Base-by-base conservation (phyloP, 1,140 invertebrate genomes). In the Whitmania pigra region DNA sequence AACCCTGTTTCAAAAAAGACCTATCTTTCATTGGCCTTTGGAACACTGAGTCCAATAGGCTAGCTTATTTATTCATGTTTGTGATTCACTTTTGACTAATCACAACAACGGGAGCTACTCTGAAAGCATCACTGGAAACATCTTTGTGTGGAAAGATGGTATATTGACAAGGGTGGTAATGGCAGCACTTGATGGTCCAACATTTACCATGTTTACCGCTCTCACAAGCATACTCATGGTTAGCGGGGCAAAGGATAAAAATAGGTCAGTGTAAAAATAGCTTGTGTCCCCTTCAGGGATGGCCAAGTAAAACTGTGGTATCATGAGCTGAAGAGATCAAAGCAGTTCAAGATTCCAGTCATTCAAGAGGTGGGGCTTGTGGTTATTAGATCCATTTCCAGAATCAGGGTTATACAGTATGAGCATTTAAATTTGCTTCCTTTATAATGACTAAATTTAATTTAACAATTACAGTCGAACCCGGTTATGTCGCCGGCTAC, bases 161-260 rank as follows among this genome's bases (percentile, higher is more conserved):
- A 78, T 69, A 11, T 74, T 83, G 53, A 73, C 74, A n/a, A 74
- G 81, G 53, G 71, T 82, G 31, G 79, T 83, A 40, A 75, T 77
- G 67, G 79, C 79, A 66, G 81, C 80, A 31, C 81, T 83, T 72
- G 78, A 75, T 72, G 82, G 82, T 25, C 82, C 82, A 20, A 77
- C 83, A 13, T 82, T 83, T 72, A 75, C 78, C 31, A 82, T 83
- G 80, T 83, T 79, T 73, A 83, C 81, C 5, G 80, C 82, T 29
- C 77, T 83, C 0, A 73, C 78, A 17, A 82, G 83, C 76, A 81
- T 81, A 11, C 78, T 81, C 43, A 80, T 83, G 69, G 79, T 83
- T 17, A 82, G 80, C 60, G 82, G 82, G 53, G 82, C 79, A 29
- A 83, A 83, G 74, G 82, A 83, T 74, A 77, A 76, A 72, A 63